Evolutionary conservation across 2,113 vertebrate species (phyloP).

Genomic region (Mirounga angustirostris): DNA sequence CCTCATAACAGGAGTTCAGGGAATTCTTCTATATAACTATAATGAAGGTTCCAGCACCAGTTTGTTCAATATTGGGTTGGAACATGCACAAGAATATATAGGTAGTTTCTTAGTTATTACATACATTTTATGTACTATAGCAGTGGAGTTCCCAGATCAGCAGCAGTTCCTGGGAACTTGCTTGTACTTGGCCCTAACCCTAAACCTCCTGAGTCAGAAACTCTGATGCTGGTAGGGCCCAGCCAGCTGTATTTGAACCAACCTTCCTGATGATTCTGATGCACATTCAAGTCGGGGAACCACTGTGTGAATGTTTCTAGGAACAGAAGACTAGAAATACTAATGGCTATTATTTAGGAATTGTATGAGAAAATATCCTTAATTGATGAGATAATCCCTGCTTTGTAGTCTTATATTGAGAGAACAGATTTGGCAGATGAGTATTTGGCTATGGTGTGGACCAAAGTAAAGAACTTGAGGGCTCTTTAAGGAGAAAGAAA

Average conservation of each 20-base stretch:
- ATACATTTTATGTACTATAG: background rate
- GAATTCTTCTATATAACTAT: background rate
- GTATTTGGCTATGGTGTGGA: background rate
- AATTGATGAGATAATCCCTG: background rate
- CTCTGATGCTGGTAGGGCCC: background rate
- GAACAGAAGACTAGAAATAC: background rate
- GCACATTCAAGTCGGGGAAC: background rate
- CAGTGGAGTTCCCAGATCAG: background rate
- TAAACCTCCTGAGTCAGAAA: background rate
- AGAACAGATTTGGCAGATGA: background rate
- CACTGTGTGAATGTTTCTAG: background rate
- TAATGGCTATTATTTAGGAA: background rate
- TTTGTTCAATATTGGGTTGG: slow-evolving; percentile 21
- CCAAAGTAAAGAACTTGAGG: background rate
- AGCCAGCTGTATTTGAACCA: background rate
- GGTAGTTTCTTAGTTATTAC: background rate
- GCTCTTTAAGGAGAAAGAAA: background rate
- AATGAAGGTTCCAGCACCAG: background rate
- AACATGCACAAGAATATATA: background rate
- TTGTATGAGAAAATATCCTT: background rate
- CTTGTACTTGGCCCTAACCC: background rate
- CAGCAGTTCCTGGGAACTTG: background rate
- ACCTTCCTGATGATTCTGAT: background rate
- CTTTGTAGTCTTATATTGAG: background rate
- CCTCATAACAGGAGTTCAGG: background rate